phyloP scores from a whole-genome alignment of 2,797 vertebrate genomes.

The Trematomus bernacchii region DNA sequence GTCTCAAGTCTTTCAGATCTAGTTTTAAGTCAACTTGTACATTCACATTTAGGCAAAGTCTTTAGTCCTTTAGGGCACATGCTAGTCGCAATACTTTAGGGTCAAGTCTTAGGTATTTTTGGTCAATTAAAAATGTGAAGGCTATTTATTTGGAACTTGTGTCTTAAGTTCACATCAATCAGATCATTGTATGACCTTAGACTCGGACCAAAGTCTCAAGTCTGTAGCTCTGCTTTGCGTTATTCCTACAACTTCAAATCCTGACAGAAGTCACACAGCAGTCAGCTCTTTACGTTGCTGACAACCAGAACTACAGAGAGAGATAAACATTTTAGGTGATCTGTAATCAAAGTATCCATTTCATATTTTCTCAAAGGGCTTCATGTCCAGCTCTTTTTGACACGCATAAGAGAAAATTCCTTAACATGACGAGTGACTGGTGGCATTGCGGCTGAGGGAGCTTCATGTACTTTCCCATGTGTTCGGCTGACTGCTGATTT shows the following conservation, averaged over 20 bases:
- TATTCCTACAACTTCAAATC: not conserved
- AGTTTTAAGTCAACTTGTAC: not conserved
- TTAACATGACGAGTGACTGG: conserved; percentile 5
- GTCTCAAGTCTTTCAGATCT: not conserved
- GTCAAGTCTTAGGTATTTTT: not conserved
- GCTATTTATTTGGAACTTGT: not conserved
- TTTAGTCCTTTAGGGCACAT: not conserved
- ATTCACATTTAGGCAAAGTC: not conserved
- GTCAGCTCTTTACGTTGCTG: not conserved
- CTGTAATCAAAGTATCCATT: not conserved
- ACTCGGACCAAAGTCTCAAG: not conserved
- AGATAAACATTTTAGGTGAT: not conserved
- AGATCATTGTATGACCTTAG: not conserved
- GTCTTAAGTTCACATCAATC: not conserved
- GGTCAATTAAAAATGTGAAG: not conserved
- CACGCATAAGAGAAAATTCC: not conserved
- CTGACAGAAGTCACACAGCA: conserved; percentile 14
- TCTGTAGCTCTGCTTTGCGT: not conserved
- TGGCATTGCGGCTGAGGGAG: not conserved
- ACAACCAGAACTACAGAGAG: not conserved
- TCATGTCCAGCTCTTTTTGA: not conserved
- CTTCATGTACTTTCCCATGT: not conserved
- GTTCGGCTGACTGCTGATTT: conserved; percentile 36
- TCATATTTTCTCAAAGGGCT: not conserved
- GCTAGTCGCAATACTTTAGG: not conserved